Base-by-base conservation (phyloP, 2,888 invertebrate species). In the Eretmocerus hayati region DNA sequence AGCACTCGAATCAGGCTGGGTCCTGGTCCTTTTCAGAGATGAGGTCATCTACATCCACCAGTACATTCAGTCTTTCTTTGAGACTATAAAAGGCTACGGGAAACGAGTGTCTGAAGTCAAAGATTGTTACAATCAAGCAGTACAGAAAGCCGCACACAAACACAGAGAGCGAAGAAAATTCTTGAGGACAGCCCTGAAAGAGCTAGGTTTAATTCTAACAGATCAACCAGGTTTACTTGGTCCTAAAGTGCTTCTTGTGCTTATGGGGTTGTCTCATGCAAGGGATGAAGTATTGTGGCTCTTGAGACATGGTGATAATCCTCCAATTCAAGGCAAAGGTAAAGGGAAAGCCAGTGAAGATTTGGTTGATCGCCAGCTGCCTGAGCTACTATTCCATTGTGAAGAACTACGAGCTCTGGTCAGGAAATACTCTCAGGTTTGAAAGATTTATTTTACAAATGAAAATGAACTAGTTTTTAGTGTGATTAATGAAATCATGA, bases 201-300 rank as follows among this genome's bases (percentile, higher is more conserved):
- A 99, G 72, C 74, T 99, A 53, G 90, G 91, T 2, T 77, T 95
- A 3, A 90, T 99, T 61, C 81, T 99, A 67, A 91, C 95, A 15
- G 99, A 99, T 73, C 96, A 99, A 69, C 99, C 99, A 3, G 96
- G 99, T 1, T 75, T 99, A 19, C 74, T 99, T 36, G 99, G 99
- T 0, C 99, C 99, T 1, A 99, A 99, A 75, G 92, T 94, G 6
- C 77, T 99, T 49, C 83, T 94, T 64, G 90, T 99, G 57, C 91
- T 99, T 67, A 95, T 97, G 81, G 97, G 91, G 0, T 75, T 99
- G 9, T 92, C 93, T 55, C 87, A 93, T 71, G 87, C 96, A 1
- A 80, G 97, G 60, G 99, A 99, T 77, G 99, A 99, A 76, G 90
- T 99, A 19, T 81, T 88, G 42, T 99, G 99, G 99, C 77, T 99